Conservation (phyloP, 2,797 vertebrate species). For the Hoplostethus atlanticus region DNA sequence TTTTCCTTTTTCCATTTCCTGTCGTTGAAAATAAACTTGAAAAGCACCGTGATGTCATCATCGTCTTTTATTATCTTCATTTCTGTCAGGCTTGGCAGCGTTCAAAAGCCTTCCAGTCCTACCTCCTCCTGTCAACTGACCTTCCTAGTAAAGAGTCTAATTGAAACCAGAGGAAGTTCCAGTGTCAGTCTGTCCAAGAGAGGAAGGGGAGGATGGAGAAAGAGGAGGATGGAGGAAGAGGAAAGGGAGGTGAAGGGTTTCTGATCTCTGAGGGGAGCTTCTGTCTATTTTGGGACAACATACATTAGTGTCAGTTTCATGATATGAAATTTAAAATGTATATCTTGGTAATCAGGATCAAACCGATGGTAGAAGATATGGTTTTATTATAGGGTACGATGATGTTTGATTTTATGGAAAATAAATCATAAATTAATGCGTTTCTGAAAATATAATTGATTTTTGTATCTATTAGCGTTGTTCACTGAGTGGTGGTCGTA, state of each 20-base stretch:
- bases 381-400: no score
- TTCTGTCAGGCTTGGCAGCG: constrained; percentile 33
- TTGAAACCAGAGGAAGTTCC: constrained; percentile 50
- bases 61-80: constrained; percentile 4
- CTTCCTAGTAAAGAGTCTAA: constrained; percentile 52
- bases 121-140: constrained; percentile 21
- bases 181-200: not conserved
- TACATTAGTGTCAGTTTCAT: no score
- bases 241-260: not conserved
- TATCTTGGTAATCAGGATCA: no score
- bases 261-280: no score
- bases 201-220: not conserved
- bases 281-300: no score
- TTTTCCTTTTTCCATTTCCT: constrained; percentile 35
- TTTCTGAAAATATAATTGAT: no score
- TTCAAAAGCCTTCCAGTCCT: constrained; percentile 5
- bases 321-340: no score
- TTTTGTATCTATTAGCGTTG: no score
- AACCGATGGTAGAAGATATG: no score
- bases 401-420: no score
- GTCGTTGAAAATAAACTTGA: constrained; percentile 48
- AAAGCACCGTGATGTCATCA: constrained; percentile 45
- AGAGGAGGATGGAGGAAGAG: not conserved
- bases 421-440: no score
- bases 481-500: no score